Percentiles rank a stretch among this genome's conserved stretches.
phyloP scores from a whole-genome alignment of 64 coral and sea anemone species.

The Dendronephthya gigantea region DNA sequence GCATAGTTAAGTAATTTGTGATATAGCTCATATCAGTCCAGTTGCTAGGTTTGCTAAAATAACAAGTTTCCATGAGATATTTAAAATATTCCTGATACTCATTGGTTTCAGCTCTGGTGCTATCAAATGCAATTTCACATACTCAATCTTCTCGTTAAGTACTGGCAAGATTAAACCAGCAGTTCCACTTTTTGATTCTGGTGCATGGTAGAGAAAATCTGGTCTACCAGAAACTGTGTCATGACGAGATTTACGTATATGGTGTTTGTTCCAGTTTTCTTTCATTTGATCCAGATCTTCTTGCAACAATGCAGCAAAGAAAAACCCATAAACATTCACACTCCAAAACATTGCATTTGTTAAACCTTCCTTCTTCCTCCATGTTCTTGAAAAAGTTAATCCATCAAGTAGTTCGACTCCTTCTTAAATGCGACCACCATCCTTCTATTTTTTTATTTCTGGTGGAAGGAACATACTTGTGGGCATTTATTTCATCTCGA shows the following conservation, averaged over 20 bases:
- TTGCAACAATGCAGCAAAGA: not conserved
- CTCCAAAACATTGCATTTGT: not conserved
- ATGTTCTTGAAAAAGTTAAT: not conserved
- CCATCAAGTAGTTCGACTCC: not conserved
- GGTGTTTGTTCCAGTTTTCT: not conserved
- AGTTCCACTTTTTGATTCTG: conserved; percentile 11
- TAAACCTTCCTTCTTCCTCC: not conserved
- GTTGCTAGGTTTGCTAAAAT: not conserved
- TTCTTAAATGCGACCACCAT: too few relatives aligned
- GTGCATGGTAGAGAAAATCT: conserved; percentile 10
- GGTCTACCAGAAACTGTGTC: conserved; percentile 3
- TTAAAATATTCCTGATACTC: not conserved
- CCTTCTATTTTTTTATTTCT: too few relatives aligned
- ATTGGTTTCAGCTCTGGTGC: not conserved
- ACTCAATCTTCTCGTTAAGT: not conserved
- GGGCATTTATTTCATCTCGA: too few relatives aligned
- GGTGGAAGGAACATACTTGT: too few relatives aligned
- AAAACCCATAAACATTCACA: not conserved
- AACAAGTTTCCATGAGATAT: not conserved
- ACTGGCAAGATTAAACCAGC: not conserved
- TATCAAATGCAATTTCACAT: not conserved
- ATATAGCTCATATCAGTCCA: not conserved
- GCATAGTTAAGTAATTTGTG: not conserved
- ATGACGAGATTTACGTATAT: not conserved
- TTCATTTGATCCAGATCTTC: not conserved